These are phyloP conservation scores for Calephelis perditalis DNA, from an alignment of 2,888 invertebrate species.

Conservation along the genomic window DNA sequence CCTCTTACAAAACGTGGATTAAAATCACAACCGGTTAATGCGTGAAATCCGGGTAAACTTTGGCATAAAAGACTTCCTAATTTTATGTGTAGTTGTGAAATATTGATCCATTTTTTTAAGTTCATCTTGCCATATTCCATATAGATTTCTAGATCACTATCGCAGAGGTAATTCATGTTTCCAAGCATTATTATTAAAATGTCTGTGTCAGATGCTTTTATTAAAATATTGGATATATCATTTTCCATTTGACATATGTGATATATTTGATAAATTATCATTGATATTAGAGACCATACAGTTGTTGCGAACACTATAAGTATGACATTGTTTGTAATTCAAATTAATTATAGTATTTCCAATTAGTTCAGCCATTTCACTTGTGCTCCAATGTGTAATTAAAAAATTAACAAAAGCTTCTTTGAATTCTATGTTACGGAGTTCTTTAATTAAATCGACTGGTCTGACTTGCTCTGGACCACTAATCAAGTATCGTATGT, in stretches of 20 bases:
- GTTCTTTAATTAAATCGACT: constrained; percentile 1
- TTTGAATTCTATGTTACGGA: background rate
- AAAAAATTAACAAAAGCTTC: background rate
- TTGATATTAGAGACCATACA: too few relatives aligned
- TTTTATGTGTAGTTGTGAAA: constrained; percentile 22
- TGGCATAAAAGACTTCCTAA: constrained; percentile 22
- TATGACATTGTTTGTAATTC: too few relatives aligned
- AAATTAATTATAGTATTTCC: background rate
- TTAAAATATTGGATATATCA: constrained; percentile 17
- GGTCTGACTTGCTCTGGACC: background rate
- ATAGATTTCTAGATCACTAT: background rate
- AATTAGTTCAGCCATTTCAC: background rate
- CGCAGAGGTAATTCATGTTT: constrained; percentile 21
- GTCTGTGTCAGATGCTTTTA: constrained; percentile 32
- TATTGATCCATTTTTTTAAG: constrained; percentile 22
- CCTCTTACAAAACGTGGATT: constrained; percentile 23
- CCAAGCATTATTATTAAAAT: constrained; percentile 33
- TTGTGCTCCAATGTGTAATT: background rate
- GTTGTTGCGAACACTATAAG: too few relatives aligned
- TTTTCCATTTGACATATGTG: too few relatives aligned
- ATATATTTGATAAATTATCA: too few relatives aligned
- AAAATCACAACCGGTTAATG: constrained; percentile 25
- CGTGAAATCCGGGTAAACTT: constrained; percentile 27
- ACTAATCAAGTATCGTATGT: background rate
- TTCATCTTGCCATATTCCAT: constrained; percentile 6